Conservation (phyloP, 1,140 invertebrate genomes). For the Hyles vespertilio region DNA sequence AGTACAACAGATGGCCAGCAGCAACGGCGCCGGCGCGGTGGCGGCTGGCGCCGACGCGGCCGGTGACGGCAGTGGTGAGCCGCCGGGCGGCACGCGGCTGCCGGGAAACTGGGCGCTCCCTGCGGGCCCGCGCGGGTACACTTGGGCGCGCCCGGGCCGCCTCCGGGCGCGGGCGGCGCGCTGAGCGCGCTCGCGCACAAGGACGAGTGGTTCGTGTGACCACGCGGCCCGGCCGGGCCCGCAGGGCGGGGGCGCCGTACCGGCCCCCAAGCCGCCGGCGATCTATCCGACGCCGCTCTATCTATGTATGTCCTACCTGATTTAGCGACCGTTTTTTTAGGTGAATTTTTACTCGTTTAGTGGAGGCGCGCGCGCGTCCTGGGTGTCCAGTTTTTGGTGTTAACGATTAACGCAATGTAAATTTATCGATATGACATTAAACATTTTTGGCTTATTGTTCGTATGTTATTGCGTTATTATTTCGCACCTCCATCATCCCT, state of each 20-base stretch:
- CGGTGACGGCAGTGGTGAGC: constrained; percentile 61
- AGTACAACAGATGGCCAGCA: constrained; percentile 90
- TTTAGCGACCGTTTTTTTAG: constrained; percentile 69
- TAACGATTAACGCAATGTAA: constrained; percentile 68
- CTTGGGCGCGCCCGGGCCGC: constrained; percentile 74
- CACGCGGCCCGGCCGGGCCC: constrained; percentile 60
- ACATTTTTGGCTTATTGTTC: constrained; percentile 75
- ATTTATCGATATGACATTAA: constrained; percentile 74
- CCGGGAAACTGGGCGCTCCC: constrained; percentile 96
- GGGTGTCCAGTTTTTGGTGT: constrained; percentile 66
- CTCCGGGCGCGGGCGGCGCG: constrained; percentile 75
- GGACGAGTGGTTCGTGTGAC: constrained; percentile 84
- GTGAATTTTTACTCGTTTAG: constrained; percentile 69
- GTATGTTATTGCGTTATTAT: constrained; percentile 66
- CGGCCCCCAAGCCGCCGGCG: constrained; percentile 40
- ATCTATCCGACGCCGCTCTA: constrained; percentile 21
- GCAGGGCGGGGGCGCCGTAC: constrained; percentile 74
- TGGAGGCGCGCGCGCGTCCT: constrained; percentile 44
- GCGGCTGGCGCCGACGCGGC: constrained; percentile 71
- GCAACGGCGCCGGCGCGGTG: constrained; percentile 80
- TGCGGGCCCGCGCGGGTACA: constrained; percentile 89
- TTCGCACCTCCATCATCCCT: constrained; percentile 4
- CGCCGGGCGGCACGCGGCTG: constrained; percentile 77
- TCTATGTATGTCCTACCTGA: constrained; percentile 58
- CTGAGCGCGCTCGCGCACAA: constrained; percentile 77